Evolutionary conservation across 2,113 vertebrate genomes (phyloP), one percentile per base, ranked within the genome.

Genomic region (Tiliqua scincoides): DNA sequence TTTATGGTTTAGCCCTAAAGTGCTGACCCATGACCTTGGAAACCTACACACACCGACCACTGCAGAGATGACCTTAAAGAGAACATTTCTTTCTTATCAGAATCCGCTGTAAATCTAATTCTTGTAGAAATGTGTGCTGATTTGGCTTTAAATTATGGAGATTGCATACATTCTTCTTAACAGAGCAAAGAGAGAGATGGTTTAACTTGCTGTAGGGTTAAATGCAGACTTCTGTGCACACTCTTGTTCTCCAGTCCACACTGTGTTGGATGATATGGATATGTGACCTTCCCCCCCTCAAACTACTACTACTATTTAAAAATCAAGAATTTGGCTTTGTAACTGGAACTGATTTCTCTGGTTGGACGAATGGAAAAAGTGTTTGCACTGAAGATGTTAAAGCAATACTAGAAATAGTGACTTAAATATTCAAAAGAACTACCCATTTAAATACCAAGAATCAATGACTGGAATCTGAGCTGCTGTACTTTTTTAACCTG

Each of bases 371-470:
- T 73, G 82, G 68, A 92, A 91, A 85, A 35, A 81, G 87, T 86
- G 32, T 70, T 90, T 94, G 62, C 89, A 86, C 90, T 92, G 93
- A 91, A 89, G 91, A 83, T 59, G 79, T 86, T 87, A 89, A 91
- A 94, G 87, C 91, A 96, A 94, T 96, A 89, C 88, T 92, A 88
- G 73, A 67, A 91, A 80, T 84, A 89, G 80, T 93, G 89, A 25
- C 79, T 84, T 81, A 43, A 76, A 37, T 2, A 87, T 81, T 91
- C 85, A 93, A 35, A 91, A 88, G 82, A 93, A 90, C 83, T 86
- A 84, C 20, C 37, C 63, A 54, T 71, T 48, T 52, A 71, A 86
- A 87, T 84, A 68, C 30, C 12, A 82, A 83, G 83, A 90, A 27
- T 85, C 84, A 89, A 84, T 77, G 57, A 71, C 87, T 95, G 85